Evolutionary conservation across 2,113 vertebrate species (phyloP).

Genomic region (Prochilodus magdalenae): DNA sequence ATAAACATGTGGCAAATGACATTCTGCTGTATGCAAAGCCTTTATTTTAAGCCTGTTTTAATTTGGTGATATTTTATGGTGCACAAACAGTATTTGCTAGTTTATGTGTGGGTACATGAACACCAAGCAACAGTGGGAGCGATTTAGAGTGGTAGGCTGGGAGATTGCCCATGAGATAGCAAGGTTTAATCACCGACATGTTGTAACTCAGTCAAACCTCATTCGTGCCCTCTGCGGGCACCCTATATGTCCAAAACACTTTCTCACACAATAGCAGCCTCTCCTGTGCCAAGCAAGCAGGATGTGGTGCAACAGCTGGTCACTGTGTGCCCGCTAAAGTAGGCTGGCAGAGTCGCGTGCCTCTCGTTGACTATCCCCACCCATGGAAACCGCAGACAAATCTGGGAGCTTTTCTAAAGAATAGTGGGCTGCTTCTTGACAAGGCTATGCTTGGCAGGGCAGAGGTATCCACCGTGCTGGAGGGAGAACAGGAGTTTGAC

Average conservation of each 20-base stretch:
- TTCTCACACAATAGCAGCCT: constrained; percentile 17
- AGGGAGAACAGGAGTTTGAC: constrained; percentile 7
- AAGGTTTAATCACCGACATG: not conserved
- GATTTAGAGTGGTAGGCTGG: constrained; percentile 2
- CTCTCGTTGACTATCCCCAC: constrained; percentile 22
- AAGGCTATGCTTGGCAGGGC: constrained; percentile 22
- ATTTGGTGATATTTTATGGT: constrained; percentile 14
- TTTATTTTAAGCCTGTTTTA: constrained; percentile 12
- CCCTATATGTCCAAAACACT: not conserved
- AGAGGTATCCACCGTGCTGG: constrained; percentile 11
- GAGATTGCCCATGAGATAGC: not conserved
- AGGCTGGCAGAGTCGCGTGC: constrained; percentile 30
- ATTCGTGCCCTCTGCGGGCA: constrained; percentile 10
- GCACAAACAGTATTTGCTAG: not conserved
- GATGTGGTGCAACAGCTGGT: constrained; percentile 43
- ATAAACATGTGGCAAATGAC: constrained; percentile 10
- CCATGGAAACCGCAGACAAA: constrained; percentile 45
- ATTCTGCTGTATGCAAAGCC: constrained; percentile 11
- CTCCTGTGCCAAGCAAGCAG: constrained; percentile 18
- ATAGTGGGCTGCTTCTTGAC: constrained; percentile 40
- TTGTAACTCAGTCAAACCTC: constrained; percentile 1
- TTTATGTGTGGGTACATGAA: not conserved
- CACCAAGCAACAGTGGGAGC: not conserved
- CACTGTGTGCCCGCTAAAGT: constrained; percentile 12
- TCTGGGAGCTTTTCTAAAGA: constrained; percentile 40